A percentile compares a stretch with the other conserved stretches of the same genome.
phyloP scores from a whole-genome alignment of 2,797 vertebrate species.

The Diglossa cyanea region DNA sequence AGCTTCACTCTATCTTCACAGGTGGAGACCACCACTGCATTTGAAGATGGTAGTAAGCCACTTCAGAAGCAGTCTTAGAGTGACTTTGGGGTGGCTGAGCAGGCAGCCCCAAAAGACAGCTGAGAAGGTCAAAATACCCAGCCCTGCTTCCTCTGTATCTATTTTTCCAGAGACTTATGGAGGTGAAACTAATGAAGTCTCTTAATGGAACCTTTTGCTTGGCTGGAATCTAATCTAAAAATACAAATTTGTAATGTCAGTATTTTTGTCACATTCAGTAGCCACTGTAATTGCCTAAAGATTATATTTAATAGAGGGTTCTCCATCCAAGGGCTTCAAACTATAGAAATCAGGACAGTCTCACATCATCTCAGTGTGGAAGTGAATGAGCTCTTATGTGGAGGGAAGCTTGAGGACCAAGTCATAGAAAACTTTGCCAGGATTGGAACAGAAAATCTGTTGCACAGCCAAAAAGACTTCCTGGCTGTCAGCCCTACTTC shows the following conservation, averaged over 20 bases:
- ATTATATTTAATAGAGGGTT: not conserved
- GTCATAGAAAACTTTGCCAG: not conserved
- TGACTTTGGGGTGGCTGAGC: fast-evolving
- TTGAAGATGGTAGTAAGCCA: not conserved
- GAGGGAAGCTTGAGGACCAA: not conserved
- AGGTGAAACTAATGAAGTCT: not conserved
- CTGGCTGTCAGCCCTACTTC: not conserved
- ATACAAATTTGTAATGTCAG: not conserved
- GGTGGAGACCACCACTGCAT: not conserved
- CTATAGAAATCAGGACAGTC: not conserved
- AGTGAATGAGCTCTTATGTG: fast-evolving
- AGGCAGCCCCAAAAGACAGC: not conserved
- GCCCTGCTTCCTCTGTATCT: not conserved
- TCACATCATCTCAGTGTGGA: not conserved
- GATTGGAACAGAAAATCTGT: not conserved
- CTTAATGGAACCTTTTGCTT: not conserved
- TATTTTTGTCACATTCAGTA: not conserved
- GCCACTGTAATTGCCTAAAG: not conserved
- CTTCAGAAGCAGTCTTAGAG: not conserved
- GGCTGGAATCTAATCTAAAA: not conserved
- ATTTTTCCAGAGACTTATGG: not conserved
- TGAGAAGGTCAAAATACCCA: not conserved
- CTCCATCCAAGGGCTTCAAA: not conserved
- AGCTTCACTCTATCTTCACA: fast-evolving
- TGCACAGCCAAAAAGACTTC: not conserved